Evolutionary conservation across 2,113 vertebrate species (phyloP).

Genomic region (Calyptommatus sinebrachiatus): DNA sequence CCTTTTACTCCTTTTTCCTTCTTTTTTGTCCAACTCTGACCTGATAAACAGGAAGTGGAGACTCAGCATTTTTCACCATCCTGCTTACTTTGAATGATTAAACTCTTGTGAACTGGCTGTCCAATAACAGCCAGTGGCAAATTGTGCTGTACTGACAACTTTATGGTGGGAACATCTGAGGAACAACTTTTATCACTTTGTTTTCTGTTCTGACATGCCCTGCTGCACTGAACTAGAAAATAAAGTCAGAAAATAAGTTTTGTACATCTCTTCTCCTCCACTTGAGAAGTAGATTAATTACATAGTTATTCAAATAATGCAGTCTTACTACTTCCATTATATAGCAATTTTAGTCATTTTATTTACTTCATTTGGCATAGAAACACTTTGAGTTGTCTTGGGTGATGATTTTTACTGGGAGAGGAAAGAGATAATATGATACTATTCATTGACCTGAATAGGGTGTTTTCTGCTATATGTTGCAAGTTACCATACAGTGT

Average conservation of each 20-base stretch:
- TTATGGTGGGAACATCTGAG: constrained; percentile 16
- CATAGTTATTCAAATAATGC: constrained; percentile 14
- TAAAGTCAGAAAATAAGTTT: constrained; percentile 9
- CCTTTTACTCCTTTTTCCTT: constrained; percentile 37
- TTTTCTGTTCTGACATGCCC: constrained; percentile 7
- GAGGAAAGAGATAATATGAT: too few species aligned
- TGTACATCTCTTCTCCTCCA: constrained; percentile 1
- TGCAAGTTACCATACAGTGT: too few species aligned
- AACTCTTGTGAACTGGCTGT: constrained; percentile 35
- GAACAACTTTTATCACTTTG: constrained; percentile 28
- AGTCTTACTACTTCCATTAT: neutral
- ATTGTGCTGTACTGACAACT: constrained; percentile 41
- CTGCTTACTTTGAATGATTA: constrained; percentile 53
- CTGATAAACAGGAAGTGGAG: constrained; percentile 67
- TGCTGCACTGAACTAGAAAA: constrained; percentile 30
- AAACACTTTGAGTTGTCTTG: too few species aligned
- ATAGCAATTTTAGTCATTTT: too few species aligned
- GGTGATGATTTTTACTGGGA: too few species aligned
- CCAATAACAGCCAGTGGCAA: constrained; percentile 43
- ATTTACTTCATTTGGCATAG: too few species aligned
- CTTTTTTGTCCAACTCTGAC: constrained; percentile 29
- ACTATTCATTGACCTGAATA: too few species aligned
- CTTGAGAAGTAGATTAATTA: neutral
- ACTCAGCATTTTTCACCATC: constrained; percentile 46
- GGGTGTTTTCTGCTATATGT: too few species aligned